A percentile compares a stretch with the other conserved stretches of the same genome.
These are phyloP conservation scores for Cydia fagiglandana DNA, from an alignment of 1,140 invertebrate species.

Conservation along the genomic window DNA sequence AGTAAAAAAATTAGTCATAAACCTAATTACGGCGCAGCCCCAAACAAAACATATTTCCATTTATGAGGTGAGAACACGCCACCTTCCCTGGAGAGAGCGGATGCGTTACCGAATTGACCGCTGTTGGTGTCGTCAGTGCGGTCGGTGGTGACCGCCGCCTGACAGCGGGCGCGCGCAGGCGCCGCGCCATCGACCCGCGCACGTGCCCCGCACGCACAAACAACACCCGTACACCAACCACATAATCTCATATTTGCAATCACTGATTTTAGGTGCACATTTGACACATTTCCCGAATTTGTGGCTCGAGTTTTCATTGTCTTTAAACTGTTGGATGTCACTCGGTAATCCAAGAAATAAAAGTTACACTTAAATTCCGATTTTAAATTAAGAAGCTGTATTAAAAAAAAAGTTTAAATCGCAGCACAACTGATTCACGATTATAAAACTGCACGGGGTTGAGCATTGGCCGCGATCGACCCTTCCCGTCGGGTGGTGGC, in stretches of 20 bases:
- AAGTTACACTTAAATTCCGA: not conserved
- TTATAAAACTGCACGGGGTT: not conserved
- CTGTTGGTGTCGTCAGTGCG: conserved; percentile 10
- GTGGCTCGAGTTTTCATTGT: not conserved
- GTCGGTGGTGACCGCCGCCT: conserved; percentile 48
- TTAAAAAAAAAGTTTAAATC: not conserved
- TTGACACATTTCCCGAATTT: not conserved
- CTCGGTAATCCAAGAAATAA: not conserved
- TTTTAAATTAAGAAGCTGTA: not conserved
- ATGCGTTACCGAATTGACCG: conserved; percentile 15
- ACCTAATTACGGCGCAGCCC: conserved; percentile 13
- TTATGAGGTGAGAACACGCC: conserved; percentile 18
- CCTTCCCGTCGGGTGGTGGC: conserved; percentile 44
- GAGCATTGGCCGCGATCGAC: conserved; percentile 33
- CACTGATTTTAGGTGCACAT: conserved; percentile 33
- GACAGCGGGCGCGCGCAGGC: conserved; percentile 53
- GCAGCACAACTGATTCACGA: not conserved
- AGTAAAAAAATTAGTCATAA: not conserved
- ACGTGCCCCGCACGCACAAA: conserved; percentile 55
- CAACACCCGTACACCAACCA: conserved; percentile 42
- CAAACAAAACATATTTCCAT: conserved; percentile 1
- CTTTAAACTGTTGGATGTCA: not conserved
- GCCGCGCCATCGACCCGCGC: conserved; percentile 68
- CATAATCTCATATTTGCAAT: conserved; percentile 36
- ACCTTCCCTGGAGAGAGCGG: conserved; percentile 18